Conservation (phyloP, 2,113 vertebrate genomes). For the Orthochromis malagaraziensis region DNA sequence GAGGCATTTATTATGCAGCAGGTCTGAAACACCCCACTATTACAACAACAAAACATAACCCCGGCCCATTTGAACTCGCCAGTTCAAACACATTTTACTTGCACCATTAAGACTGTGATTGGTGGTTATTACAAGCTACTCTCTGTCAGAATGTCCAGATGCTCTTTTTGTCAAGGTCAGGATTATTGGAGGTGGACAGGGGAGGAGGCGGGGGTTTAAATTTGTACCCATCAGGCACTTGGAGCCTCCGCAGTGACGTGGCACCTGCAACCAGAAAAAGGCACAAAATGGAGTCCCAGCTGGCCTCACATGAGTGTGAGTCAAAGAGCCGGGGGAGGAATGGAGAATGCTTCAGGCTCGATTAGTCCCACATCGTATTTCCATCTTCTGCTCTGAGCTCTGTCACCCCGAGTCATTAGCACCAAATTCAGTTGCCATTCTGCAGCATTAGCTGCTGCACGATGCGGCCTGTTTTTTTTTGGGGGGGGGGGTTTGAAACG, state of each 20-base stretch:
- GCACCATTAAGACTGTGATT: conserved; percentile 38
- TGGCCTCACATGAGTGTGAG: conserved; percentile 26
- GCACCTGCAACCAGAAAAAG: conserved; percentile 55
- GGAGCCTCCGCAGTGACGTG: conserved; percentile 17
- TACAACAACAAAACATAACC: conserved; percentile 11
- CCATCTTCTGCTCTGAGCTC: conserved; percentile 28
- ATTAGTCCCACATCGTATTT: conserved; percentile 47
- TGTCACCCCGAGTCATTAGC: conserved; percentile 43
- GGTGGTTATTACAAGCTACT: conserved; percentile 29
- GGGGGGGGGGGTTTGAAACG: accelerated
- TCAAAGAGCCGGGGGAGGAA: conserved; percentile 26
- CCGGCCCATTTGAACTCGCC: background rate
- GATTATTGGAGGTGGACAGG: background rate
- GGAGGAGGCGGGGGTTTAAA: background rate
- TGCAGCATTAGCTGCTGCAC: conserved; percentile 11
- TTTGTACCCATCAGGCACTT: conserved; percentile 20
- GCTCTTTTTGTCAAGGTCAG: conserved; percentile 57
- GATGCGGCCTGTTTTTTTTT: background rate
- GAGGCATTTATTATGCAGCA: background rate
- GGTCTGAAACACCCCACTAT: background rate
- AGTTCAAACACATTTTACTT: conserved; percentile 34
- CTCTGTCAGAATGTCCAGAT: conserved; percentile 34
- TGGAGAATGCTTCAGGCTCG: conserved; percentile 46
- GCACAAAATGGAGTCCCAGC: conserved; percentile 62
- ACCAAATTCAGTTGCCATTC: conserved; percentile 38